phyloP scores from a whole-genome alignment of 2,888 invertebrate genomes.

The Neoascia interrupta region DNA sequence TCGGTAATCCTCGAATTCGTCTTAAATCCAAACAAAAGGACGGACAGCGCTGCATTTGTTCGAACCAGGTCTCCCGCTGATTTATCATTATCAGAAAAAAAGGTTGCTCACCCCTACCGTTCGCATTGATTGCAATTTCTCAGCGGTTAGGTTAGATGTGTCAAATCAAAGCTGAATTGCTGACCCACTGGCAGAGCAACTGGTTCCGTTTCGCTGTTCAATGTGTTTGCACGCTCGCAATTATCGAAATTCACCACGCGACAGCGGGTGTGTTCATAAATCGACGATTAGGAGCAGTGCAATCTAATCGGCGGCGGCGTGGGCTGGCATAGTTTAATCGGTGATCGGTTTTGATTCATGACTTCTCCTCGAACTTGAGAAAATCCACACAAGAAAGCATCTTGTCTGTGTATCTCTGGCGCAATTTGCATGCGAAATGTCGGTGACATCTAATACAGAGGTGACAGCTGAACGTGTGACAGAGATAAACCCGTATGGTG shows the following conservation, averaged over 20 bases:
- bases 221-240: constrained; percentile 60
- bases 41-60: too few relatives aligned
- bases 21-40: constrained; percentile 49
- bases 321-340: constrained; percentile 21
- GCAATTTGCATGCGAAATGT: constrained; percentile 6
- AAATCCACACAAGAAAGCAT: background rate
- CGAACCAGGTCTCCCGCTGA: constrained; percentile 37
- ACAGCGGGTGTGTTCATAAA: background rate
- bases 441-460: constrained; percentile 30
- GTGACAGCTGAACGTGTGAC: constrained; percentile 13
- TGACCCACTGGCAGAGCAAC: constrained; percentile 53
- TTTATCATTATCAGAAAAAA: constrained; percentile 24
- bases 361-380: constrained; percentile 53
- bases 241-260: constrained; percentile 25
- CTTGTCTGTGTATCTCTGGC: constrained; percentile 5
- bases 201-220: constrained; percentile 26
- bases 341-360: background rate
- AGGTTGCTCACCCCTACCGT: constrained; percentile 28
- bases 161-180: constrained; percentile 35
- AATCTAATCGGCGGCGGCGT: too few relatives aligned
- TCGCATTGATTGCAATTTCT: constrained; percentile 50
- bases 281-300: background rate
- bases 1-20: constrained; percentile 53
- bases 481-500: too few relatives aligned
- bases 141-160: constrained; percentile 51